Conservation (phyloP, 30 jellyfish, hydroid and myxozoan species). For the Chrysaora quinquecirrha region DNA sequence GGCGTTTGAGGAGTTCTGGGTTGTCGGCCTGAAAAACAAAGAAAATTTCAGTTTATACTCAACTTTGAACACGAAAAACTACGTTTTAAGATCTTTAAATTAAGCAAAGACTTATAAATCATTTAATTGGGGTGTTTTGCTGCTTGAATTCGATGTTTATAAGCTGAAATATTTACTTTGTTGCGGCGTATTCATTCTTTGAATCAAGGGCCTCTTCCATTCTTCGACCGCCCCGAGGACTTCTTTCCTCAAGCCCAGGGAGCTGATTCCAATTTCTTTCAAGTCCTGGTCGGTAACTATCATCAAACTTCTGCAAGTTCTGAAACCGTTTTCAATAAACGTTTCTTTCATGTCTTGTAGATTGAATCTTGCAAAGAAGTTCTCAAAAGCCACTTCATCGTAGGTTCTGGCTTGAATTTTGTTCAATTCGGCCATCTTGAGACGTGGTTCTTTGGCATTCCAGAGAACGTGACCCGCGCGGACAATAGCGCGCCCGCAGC, state of each 20-base stretch:
- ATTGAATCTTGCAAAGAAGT: conserved; percentile 69
- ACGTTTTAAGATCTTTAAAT: no score
- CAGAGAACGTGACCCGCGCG: conserved; percentile 50
- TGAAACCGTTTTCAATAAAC: conserved; percentile 61
- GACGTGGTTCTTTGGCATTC: conserved; percentile 37
- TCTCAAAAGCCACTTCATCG: conserved; percentile 72
- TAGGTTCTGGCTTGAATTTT: conserved; percentile 48
- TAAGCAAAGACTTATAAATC: no score
- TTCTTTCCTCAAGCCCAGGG: conserved; percentile 80
- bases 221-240: conserved; percentile 84
- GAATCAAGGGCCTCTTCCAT: conserved; percentile 76
- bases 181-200: conserved; percentile 41
- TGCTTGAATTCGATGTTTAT: no score
- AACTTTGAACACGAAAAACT: no score
- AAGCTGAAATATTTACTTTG: conserved; percentile 48
- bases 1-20: conserved; percentile 12
- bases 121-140: no score
- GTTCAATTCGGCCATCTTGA: conserved; percentile 78
- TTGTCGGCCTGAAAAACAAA: not conserved
- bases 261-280: conserved; percentile 66
- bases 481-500: conserved; percentile 76
- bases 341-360: conserved; percentile 47
- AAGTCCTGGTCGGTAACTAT: conserved; percentile 60
- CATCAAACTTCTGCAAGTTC: conserved; percentile 78
- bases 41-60: no score